Conservation (phyloP, 2,113 vertebrate genomes). For the Eulacestoma nigropectus region DNA sequence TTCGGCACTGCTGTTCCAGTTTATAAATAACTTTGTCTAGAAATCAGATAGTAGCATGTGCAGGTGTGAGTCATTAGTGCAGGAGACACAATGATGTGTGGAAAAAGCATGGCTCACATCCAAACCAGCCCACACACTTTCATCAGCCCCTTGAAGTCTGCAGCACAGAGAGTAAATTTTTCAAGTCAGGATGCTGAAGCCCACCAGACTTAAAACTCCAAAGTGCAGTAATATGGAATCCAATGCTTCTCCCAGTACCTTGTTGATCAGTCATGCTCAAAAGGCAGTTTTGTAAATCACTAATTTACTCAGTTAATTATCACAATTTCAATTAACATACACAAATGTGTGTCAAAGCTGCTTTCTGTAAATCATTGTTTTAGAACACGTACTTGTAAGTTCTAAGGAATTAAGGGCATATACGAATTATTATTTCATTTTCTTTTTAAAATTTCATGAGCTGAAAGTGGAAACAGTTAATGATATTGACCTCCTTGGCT, state of each 20-base stretch:
- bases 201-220: background rate
- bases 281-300: background rate
- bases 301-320: background rate
- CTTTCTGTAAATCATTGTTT: background rate
- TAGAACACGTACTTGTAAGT: background rate
- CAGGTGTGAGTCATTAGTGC: slow-evolving; percentile 60
- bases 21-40: slow-evolving; percentile 46
- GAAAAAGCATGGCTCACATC: slow-evolving; percentile 33
- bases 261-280: background rate
- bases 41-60: slow-evolving; percentile 36
- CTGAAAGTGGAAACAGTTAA: background rate
- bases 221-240: background rate
- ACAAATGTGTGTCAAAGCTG: background rate
- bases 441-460: background rate
- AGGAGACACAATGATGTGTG: slow-evolving; percentile 57
- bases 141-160: slow-evolving; percentile 38
- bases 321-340: background rate
- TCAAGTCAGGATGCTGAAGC: background rate
- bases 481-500: background rate
- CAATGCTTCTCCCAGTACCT: background rate
- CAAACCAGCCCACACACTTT: slow-evolving; percentile 43
- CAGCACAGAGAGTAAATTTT: background rate
- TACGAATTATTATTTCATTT: background rate
- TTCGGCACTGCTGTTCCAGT: background rate
- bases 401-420: background rate